Conservation (phyloP, 2,797 vertebrate species). For the Liasis olivaceus region DNA sequence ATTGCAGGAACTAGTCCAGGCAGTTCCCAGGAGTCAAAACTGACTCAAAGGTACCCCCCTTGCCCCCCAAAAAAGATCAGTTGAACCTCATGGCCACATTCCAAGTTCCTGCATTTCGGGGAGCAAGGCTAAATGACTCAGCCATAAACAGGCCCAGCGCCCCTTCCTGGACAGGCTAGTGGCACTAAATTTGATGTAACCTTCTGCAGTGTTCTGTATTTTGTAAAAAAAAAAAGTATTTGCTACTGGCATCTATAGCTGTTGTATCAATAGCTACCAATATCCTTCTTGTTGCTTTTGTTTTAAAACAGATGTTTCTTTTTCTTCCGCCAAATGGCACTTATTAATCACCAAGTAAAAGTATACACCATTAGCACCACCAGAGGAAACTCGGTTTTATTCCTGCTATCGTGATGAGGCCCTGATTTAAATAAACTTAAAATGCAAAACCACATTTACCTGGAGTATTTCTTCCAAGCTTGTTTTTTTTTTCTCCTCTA, state of each 20-base stretch:
- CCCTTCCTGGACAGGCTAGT: neutral
- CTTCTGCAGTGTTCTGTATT: neutral
- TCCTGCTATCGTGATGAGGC: neutral
- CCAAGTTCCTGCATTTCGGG: neutral
- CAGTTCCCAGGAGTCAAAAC: neutral
- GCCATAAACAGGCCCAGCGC: neutral
- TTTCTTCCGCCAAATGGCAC: neutral
- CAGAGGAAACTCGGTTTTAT: neutral
- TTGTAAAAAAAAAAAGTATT: neutral
- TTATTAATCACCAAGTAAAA: neutral
- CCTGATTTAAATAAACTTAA: neutral
- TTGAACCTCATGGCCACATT: neutral
- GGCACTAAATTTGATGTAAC: neutral
- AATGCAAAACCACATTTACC: neutral
- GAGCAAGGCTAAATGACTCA: neutral
- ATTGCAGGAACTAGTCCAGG: neutral
- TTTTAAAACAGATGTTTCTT: neutral
- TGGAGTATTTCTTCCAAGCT: neutral
- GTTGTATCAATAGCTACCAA: neutral
- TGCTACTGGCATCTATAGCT: neutral
- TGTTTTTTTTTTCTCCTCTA: neutral
- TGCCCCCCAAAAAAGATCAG: neutral
- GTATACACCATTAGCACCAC: neutral
- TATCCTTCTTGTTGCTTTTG: neutral
- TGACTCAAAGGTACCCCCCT: neutral